A percentile compares a stretch with the other conserved stretches of the same genome.
Evolutionary conservation across 1,140 invertebrate genomes (phyloP).

Genomic region (Oscheius sp.): DNA sequence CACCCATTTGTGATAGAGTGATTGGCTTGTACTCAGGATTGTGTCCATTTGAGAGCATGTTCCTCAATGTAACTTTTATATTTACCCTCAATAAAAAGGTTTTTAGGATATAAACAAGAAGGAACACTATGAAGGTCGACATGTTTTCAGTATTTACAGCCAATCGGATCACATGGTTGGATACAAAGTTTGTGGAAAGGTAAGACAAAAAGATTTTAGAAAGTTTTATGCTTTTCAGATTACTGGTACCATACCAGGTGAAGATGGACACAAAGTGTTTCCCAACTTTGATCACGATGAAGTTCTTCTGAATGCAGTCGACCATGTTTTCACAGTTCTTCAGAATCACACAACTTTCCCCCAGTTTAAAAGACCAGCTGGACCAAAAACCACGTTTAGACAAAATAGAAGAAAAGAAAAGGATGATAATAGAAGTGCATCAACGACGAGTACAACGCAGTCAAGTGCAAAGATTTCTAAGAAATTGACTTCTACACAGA

Average conservation of each 20-base stretch:
- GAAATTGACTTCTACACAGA: too few relatives aligned
- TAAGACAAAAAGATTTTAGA: constrained; percentile 28
- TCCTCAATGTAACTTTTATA: constrained; percentile 39
- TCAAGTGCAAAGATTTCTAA: too few relatives aligned
- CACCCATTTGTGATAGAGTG: constrained; percentile 51
- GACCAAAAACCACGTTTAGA: too few relatives aligned
- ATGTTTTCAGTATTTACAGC: constrained; percentile 56
- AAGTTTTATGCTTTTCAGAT: background rate
- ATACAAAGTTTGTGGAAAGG: constrained; percentile 48
- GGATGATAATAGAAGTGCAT: too few relatives aligned
- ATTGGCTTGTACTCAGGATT: constrained; percentile 58
- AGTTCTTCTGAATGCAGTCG: background rate
- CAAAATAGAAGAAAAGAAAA: too few relatives aligned
- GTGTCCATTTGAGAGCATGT: constrained; percentile 55
- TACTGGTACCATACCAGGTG: background rate
- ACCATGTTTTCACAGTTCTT: background rate
- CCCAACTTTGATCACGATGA: background rate
- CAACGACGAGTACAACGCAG: too few relatives aligned
- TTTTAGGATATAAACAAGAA: constrained; percentile 52
- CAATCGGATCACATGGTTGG: constrained; percentile 52
- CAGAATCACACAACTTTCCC: constrained; percentile 1
- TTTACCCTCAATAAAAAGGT: background rate
- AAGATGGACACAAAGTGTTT: background rate
- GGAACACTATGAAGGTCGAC: constrained; percentile 52
- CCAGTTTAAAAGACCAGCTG: too few relatives aligned